These are phyloP conservation scores for Ptyas mucosa DNA, from an alignment of 2,113 vertebrate species.

Conservation along the genomic window DNA sequence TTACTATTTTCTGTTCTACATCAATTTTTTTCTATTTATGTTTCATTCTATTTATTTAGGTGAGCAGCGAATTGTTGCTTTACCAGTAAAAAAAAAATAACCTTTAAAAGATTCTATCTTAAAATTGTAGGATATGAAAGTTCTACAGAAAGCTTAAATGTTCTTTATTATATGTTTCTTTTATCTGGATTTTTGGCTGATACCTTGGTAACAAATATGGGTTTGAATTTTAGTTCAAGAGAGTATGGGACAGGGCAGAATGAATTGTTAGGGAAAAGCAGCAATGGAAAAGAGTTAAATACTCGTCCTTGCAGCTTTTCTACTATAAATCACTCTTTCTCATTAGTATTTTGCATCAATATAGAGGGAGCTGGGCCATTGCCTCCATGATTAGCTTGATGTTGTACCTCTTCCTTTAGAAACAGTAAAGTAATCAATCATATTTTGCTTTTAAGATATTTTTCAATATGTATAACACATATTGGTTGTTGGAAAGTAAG, in stretches of 20 bases:
- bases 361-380: not conserved
- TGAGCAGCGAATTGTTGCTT: not conserved
- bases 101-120: not conserved
- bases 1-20: not conserved
- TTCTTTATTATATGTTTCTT: not conserved
- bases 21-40: not conserved
- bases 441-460: not conserved
- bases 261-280: not conserved
- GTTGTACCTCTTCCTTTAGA: not conserved
- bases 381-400: not conserved
- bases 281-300: not conserved
- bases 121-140: not conserved
- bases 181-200: not conserved
- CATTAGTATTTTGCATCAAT: not conserved
- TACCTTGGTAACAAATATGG: not conserved
- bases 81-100: too few species aligned
- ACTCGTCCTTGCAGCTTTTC: not conserved
- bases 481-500: not conserved
- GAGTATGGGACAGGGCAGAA: not conserved
- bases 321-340: not conserved
- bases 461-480: not conserved
- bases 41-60: not conserved
- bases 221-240: not conserved
- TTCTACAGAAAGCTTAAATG: not conserved
- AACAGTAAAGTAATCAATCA: not conserved